These are phyloP conservation scores for Cheumatopsyche charites DNA, from an alignment of 1,140 invertebrate species.

Conservation along the genomic window DNA sequence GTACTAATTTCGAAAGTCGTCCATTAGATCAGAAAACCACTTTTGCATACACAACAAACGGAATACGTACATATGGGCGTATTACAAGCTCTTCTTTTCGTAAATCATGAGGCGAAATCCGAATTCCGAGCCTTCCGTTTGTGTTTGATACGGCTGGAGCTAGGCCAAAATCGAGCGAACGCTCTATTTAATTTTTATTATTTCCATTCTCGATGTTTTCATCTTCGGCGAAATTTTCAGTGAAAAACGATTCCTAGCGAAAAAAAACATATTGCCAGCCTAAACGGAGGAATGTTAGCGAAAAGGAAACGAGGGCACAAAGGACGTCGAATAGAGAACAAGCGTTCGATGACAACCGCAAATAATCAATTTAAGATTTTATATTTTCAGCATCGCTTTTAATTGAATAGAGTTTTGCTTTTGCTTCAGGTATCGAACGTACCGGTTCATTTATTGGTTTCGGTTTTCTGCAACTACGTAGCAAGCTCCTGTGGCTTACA, in stretches of 20 bases:
- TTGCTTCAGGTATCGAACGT: background rate
- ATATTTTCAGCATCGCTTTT: background rate
- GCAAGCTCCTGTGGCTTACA: slow-evolving; percentile 12
- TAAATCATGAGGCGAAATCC: no score
- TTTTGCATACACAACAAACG: background rate
- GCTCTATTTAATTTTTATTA: slow-evolving; percentile 24
- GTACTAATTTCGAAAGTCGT: background rate
- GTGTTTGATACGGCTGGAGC: background rate
- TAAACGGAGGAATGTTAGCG: background rate
- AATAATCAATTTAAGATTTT: background rate
- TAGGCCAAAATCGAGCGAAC: background rate
- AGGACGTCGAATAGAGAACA: background rate
- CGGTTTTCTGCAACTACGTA: no score
- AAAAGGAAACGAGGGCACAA: background rate
- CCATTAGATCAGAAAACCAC: background rate
- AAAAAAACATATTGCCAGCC: slow-evolving; percentile 30
- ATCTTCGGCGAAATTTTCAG: slow-evolving; percentile 5
- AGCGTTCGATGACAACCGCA: no score
- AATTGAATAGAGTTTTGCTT: background rate
- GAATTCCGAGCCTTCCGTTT: background rate
- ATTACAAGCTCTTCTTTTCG: no score
- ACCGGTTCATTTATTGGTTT: background rate
- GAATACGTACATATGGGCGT: no score
- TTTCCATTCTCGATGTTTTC: slow-evolving; percentile 17
- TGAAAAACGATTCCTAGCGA: slow-evolving; percentile 23